Conservation (phyloP, 1,140 invertebrate genomes). For the Brachionus plicatilis region DNA sequence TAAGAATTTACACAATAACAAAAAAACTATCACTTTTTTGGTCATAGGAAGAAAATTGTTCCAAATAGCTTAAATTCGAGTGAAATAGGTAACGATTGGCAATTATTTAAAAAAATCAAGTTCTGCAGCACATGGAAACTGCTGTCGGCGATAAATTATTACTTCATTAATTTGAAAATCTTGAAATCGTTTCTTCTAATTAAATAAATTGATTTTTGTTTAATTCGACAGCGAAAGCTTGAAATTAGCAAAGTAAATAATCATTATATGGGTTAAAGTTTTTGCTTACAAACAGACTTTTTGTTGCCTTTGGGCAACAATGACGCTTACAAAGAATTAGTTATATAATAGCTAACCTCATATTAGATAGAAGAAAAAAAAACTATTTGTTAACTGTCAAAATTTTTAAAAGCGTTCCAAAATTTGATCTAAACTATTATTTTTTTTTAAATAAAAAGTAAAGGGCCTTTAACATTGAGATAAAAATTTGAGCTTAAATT, state of each 20-base stretch:
- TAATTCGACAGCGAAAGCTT: not conserved
- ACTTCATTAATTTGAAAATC: not conserved
- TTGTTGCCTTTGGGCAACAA: not conserved
- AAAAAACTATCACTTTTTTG: too few relatives aligned
- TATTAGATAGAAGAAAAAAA: not conserved
- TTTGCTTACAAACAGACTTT: not conserved
- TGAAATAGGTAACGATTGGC: not conserved
- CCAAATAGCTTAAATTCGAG: not conserved
- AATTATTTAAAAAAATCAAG: not conserved
- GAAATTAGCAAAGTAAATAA: not conserved
- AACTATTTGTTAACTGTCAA: not conserved
- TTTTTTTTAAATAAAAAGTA: not conserved
- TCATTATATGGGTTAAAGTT: not conserved
- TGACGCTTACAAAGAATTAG: not conserved
- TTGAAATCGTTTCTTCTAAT: not conserved
- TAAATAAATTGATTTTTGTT: slow-evolving; percentile 32
- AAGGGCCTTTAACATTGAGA: not conserved
- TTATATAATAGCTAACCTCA: not conserved
- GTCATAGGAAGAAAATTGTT: not conserved
- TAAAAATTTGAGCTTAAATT: not conserved
- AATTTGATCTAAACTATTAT: not conserved
- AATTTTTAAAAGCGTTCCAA: not conserved
- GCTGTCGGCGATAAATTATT: not conserved
- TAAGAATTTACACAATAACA: too few relatives aligned
- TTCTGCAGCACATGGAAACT: not conserved